These are phyloP conservation scores for Acinonyx jubatus DNA, from an alignment of 2,113 vertebrate species.

Conservation along the genomic window DNA sequence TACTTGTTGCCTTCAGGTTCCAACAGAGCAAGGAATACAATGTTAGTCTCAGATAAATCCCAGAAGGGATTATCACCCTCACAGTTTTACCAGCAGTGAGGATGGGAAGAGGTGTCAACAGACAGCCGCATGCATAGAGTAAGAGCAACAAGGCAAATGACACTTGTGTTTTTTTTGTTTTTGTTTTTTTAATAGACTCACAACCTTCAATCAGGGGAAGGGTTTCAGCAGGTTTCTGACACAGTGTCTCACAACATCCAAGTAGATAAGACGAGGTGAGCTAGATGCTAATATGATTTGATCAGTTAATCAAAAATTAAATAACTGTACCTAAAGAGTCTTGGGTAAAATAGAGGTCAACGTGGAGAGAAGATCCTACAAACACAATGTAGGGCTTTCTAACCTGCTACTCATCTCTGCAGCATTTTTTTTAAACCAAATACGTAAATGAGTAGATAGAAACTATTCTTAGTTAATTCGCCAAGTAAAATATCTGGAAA, in stretches of 20 bases:
- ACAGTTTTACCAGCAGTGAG: not conserved
- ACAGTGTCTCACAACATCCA: not conserved
- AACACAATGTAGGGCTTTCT: not conserved
- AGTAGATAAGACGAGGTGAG: not conserved
- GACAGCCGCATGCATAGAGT: no score
- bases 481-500: not conserved
- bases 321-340: not conserved
- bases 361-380: not conserved
- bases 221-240: not conserved
- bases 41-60: not conserved
- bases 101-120: not conserved
- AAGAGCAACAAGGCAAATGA: not conserved
- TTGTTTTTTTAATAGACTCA: not conserved
- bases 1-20: not conserved
- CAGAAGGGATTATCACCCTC: not conserved
- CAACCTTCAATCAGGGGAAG: not conserved
- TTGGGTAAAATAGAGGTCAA: not conserved
- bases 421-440: not conserved
- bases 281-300: not conserved
- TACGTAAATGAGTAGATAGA: not conserved
- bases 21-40: not conserved
- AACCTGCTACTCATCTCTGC: not conserved
- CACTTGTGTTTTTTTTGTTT: not conserved
- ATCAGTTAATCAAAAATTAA: not conserved
- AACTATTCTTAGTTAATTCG: not conserved